Evolutionary conservation across 2,113 vertebrate species (phyloP).

Genomic region (Oceanites oceanicus): DNA sequence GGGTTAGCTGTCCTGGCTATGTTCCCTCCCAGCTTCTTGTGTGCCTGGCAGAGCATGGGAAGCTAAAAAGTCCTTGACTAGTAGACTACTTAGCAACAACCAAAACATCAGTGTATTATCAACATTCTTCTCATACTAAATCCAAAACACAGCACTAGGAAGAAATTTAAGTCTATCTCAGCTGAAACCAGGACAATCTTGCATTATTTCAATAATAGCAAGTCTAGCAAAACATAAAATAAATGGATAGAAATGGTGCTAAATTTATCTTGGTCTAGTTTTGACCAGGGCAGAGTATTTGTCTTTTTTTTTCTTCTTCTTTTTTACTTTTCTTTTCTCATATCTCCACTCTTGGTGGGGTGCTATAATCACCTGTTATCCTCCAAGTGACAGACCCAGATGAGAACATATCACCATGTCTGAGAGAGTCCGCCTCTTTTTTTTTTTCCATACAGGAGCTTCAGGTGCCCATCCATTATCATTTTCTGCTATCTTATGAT

Average conservation of each 20-base stretch:
- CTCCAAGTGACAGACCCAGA: neutral
- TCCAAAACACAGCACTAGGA: too few relatives aligned
- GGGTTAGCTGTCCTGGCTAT: too few relatives aligned
- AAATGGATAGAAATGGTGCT: neutral
- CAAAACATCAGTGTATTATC: too few relatives aligned
- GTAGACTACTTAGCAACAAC: too few relatives aligned
- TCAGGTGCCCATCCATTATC: neutral
- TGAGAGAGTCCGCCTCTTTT: accelerated
- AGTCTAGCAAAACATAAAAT: neutral
- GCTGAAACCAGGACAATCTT: neutral
- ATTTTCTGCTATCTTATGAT: neutral
- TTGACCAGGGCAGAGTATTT: neutral
- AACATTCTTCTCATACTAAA: too few relatives aligned
- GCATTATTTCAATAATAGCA: neutral
- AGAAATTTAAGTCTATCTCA: too few relatives aligned
- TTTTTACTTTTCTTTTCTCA: neutral
- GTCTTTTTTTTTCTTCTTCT: neutral
- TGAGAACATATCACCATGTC: neutral
- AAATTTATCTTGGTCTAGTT: neutral
- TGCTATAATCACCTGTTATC: neutral
- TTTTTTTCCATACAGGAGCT: neutral
- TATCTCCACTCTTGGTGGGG: too few relatives aligned
- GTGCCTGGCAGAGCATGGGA: too few relatives aligned
- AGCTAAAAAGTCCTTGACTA: too few relatives aligned
- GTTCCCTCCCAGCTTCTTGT: too few relatives aligned